Conservation (phyloP, 2,797 vertebrate species). For the Acanthornis magna region DNA sequence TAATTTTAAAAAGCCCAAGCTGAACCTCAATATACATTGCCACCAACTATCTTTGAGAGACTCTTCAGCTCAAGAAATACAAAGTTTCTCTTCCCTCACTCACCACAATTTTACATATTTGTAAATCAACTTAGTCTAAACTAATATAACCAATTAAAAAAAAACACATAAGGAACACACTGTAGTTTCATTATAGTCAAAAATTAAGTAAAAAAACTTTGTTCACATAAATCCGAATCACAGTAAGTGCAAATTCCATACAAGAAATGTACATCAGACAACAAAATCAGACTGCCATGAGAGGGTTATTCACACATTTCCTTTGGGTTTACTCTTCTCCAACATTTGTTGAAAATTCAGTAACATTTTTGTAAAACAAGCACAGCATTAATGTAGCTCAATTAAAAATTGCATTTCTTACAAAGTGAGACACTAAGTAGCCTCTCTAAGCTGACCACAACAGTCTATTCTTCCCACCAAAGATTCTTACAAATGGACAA, state of each 20-base stretch:
- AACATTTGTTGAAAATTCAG: background rate
- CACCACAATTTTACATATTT: background rate
- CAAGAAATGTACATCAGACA: background rate
- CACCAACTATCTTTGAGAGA: background rate
- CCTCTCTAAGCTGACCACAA: background rate
- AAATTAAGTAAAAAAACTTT: background rate
- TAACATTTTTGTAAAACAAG: background rate
- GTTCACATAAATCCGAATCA: background rate
- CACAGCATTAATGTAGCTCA: accelerated
- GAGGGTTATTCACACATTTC: background rate
- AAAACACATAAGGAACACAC: background rate
- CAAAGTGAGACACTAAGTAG: background rate
- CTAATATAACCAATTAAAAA: background rate
- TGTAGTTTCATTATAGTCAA: background rate
- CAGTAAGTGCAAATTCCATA: background rate
- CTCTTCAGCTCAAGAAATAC: background rate
- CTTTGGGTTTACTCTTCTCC: background rate
- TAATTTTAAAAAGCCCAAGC: background rate
- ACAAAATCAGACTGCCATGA: background rate
- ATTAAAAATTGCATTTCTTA: background rate
- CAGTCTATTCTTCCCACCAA: background rate
- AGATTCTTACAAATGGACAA: background rate
- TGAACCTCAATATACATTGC: background rate
- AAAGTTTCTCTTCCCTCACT: background rate
- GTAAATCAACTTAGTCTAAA: background rate